Evolutionary conservation across 2,797 vertebrate genomes (phyloP).

Genomic region (Darevskia mixta): DNA sequence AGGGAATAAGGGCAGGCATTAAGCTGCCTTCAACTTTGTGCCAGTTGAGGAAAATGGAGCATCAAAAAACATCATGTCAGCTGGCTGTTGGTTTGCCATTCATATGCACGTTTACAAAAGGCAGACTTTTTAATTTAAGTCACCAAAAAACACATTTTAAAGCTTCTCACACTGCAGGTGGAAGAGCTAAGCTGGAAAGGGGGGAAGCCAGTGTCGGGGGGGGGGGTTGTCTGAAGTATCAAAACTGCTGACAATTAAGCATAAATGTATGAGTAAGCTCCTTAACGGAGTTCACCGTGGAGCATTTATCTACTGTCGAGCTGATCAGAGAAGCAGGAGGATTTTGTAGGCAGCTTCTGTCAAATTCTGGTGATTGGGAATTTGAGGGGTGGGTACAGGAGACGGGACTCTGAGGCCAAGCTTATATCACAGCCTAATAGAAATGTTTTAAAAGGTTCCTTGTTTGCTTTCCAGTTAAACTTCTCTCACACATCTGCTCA

Average conservation of each 20-base stretch:
- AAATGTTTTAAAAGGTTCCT: constrained; percentile 44
- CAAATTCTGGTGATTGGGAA: constrained; percentile 42
- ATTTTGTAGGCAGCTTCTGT: constrained; percentile 57
- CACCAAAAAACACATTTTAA: constrained; percentile 20
- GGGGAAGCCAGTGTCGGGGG: not conserved
- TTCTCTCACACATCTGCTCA: constrained; percentile 5
- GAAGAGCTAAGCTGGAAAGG: constrained; percentile 34
- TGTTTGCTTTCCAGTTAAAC: constrained; percentile 55
- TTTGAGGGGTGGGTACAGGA: not conserved
- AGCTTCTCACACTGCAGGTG: constrained; percentile 37
- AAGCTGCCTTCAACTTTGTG: not conserved
- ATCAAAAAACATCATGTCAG: not conserved
- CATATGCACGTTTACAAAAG: not conserved
- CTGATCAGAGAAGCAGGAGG: constrained; percentile 47
- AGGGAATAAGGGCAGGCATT: not conserved
- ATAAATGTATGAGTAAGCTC: constrained; percentile 64
- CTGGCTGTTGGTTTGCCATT: not conserved
- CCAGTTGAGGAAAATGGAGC: not conserved
- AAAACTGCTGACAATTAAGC: constrained; percentile 70
- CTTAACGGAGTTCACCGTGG: constrained; percentile 62
- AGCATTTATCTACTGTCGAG: constrained; percentile 56
- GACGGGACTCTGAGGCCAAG: not conserved
- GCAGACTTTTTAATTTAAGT: not conserved
- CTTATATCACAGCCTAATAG: constrained; percentile 46
- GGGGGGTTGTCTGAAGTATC: constrained; percentile 41